Conservation (phyloP, 2,888 invertebrate genomes). For the Chironomus riparius region DNA sequence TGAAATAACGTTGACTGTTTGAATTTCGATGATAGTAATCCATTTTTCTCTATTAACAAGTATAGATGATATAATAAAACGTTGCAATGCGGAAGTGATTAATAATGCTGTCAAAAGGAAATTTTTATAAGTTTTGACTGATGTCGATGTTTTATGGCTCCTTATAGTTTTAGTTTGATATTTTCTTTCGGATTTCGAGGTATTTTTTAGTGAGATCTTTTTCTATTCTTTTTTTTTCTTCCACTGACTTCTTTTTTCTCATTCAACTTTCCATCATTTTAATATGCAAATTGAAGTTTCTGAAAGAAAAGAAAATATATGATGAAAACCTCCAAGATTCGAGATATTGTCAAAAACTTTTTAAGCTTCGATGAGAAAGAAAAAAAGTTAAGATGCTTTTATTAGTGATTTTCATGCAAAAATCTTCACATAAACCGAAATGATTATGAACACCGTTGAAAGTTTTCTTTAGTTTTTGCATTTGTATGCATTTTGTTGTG, state of each 20-base stretch:
- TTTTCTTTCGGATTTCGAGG: no score
- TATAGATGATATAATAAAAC: neutral
- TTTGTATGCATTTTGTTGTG: no score
- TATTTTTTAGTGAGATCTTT: neutral
- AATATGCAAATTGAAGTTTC: neutral
- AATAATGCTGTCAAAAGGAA: neutral
- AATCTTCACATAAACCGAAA: no score
- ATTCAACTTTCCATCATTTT: neutral
- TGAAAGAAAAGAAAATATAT: neutral
- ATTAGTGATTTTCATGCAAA: no score
- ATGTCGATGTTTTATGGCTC: neutral
- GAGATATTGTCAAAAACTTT: neutral
- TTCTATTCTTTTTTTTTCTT: neutral
- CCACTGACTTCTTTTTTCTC: neutral
- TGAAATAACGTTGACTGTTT: slow-evolving; percentile 4
- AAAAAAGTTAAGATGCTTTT: neutral
- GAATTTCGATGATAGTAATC: slow-evolving; percentile 25
- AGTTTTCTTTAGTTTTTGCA: no score
- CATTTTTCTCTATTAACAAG: slow-evolving; percentile 7
- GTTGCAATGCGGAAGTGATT: neutral
- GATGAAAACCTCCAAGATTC: neutral
- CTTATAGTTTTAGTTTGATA: no score
- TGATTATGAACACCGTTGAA: no score
- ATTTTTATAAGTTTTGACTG: neutral
- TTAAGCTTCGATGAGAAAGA: neutral